Conservation (phyloP, 2,797 vertebrate genomes). For the Anas acuta region DNA sequence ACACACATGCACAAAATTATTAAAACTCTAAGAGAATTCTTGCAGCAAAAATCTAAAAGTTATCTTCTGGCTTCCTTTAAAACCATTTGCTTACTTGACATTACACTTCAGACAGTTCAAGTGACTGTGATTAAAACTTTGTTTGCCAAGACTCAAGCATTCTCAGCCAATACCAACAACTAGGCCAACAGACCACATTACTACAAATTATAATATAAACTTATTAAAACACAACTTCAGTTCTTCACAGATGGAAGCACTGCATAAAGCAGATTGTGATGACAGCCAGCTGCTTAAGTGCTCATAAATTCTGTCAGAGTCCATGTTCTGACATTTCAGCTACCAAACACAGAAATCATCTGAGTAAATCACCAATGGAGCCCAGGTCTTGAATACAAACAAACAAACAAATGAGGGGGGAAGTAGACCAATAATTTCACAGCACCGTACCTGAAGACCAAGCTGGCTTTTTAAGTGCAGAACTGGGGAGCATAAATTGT, state of each 20-base stretch:
- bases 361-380: neutral
- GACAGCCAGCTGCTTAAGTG: constrained; percentile 39
- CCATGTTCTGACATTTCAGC: neutral
- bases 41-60: neutral
- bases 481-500: neutral
- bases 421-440: neutral
- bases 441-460: neutral
- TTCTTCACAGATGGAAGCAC: constrained; percentile 39
- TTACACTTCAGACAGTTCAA: neutral
- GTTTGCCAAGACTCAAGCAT: neutral
- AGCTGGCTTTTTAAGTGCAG: neutral
- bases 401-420: neutral
- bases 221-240: constrained; percentile 9
- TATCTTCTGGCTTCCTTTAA: neutral
- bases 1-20: neutral
- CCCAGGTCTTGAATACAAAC: neutral
- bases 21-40: neutral
- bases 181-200: neutral
- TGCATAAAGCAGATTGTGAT: constrained; percentile 49
- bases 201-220: neutral
- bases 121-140: neutral
- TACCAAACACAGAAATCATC: neutral
- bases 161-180: constrained; percentile 16
- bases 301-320: neutral
- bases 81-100: constrained; percentile 4